Conservation (phyloP, 2,797 vertebrate species). For the Aphelocoma californica region DNA sequence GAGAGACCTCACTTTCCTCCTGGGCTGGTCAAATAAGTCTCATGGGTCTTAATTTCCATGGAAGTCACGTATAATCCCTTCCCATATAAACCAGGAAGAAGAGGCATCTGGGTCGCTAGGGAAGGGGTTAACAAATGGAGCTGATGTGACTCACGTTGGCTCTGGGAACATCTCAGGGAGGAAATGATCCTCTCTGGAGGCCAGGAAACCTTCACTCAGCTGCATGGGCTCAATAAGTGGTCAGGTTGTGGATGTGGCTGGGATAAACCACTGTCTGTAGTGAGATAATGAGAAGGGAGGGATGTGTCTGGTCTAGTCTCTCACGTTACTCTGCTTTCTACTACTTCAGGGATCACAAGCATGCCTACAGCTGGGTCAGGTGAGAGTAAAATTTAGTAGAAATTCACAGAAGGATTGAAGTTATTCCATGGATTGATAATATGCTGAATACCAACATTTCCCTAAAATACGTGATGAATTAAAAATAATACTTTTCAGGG, state of each 20-base stretch:
- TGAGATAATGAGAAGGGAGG: not conserved
- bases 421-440: not conserved
- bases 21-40: not conserved
- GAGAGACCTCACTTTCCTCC: not conserved
- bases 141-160: not conserved
- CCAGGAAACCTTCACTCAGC: not conserved
- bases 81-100: not conserved
- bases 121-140: not conserved
- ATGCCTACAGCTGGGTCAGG: not conserved
- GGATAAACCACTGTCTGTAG: not conserved
- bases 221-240: not conserved
- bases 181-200: not conserved
- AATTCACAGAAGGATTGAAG: not conserved
- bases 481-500: not conserved
- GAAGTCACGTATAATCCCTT: not conserved
- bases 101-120: rapidly evolving
- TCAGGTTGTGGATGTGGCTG: rapidly evolving
- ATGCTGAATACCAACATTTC: not conserved
- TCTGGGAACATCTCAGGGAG: not conserved
- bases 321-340: not conserved
- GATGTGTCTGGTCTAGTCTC: not conserved
- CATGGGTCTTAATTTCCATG: not conserved
- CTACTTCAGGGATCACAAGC: not conserved
- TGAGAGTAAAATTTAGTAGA: not conserved
- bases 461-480: not conserved